Conservation (phyloP, 2,888 invertebrate genomes). For the Boloria selene region DNA sequence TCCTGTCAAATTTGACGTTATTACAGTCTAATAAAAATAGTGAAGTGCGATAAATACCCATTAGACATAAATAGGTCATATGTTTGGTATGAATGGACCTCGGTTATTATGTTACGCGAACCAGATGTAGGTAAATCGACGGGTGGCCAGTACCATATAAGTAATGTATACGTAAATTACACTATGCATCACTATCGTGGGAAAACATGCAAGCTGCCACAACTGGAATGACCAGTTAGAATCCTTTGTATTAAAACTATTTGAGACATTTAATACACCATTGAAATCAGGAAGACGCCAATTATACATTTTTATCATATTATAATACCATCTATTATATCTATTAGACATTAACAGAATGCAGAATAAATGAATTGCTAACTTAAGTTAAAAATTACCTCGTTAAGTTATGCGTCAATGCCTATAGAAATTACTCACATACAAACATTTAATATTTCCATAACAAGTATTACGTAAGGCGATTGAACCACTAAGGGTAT, state of each 20-base stretch:
- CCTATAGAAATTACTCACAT: not conserved
- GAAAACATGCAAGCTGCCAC: slow-evolving; percentile 31
- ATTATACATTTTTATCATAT: slow-evolving; percentile 3
- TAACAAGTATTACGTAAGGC: slow-evolving; percentile 29
- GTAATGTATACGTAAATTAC: slow-evolving; percentile 34
- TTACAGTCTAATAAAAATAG: not conserved
- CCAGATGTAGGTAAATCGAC: slow-evolving; percentile 5
- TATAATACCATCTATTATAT: not conserved
- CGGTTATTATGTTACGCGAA: slow-evolving; percentile 10
- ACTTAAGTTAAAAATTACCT: too few relatives aligned
- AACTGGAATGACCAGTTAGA: slow-evolving; percentile 31
- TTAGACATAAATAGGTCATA: slow-evolving; percentile 6
- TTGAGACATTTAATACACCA: slow-evolving; percentile 23
- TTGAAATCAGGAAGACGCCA: slow-evolving; percentile 6
- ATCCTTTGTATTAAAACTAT: slow-evolving; percentile 34
- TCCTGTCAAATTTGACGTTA: slow-evolving; percentile 21
- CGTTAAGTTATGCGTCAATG: not conserved
- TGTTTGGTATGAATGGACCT: not conserved
- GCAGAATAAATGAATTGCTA: too few relatives aligned
- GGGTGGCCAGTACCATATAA: slow-evolving; percentile 12
- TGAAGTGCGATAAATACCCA: not conserved
- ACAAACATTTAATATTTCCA: not conserved
- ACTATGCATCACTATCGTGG: slow-evolving; percentile 33
- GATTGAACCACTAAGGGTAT: too few relatives aligned
- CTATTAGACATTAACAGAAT: not conserved